Conservation (phyloP, 1,140 invertebrate species). For the Neotoxoptera formosana region DNA sequence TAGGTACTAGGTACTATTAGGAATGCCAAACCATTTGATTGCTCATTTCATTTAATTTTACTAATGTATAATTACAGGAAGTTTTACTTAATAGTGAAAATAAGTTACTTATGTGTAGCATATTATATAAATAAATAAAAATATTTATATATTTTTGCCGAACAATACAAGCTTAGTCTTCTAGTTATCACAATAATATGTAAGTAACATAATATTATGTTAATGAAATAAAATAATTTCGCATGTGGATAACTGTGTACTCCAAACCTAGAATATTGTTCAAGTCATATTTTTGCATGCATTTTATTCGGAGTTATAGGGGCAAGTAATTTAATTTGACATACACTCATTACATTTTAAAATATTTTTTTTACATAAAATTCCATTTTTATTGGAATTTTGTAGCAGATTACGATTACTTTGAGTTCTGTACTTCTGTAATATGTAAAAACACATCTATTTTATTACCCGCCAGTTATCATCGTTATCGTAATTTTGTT, state of each 20-base stretch:
- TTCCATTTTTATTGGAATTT: neutral
- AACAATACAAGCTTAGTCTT: constrained; percentile 16
- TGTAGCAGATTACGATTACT: neutral
- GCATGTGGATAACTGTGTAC: constrained; percentile 1
- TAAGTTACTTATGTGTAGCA: neutral
- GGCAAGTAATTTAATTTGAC: neutral
- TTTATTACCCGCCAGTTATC: neutral
- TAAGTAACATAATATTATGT: constrained; percentile 14
- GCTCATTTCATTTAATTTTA: neutral
- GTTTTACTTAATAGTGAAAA: neutral
- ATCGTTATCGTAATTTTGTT: neutral
- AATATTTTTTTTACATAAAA: neutral
- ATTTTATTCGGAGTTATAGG: neutral
- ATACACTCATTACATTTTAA: neutral
- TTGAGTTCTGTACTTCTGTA: neutral
- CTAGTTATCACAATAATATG: neutral
- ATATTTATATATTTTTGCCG: neutral
- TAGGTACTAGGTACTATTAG: neutral
- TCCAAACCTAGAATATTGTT: neutral
- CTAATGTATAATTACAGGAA: constrained; percentile 22
- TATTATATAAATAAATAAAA: neutral
- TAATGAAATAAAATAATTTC: constrained; percentile 17
- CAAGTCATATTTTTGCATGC: neutral
- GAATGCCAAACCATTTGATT: neutral
- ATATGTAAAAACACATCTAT: neutral